Evolutionary conservation across 1,140 invertebrate species (phyloP).

Genomic region (Eumeta japonica): DNA sequence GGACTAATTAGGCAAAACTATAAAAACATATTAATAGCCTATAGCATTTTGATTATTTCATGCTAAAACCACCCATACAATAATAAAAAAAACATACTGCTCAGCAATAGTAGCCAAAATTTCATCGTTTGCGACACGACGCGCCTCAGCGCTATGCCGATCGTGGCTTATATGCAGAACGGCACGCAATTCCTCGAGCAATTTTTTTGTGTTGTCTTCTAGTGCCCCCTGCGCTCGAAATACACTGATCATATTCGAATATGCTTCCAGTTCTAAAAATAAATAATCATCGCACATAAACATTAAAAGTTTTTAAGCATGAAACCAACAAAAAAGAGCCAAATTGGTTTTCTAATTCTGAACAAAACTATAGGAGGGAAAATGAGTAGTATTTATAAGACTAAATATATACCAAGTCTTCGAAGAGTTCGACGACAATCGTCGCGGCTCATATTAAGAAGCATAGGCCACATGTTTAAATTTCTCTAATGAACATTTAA

Average conservation of each 20-base stretch:
- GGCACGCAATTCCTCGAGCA: slow-evolving; percentile 78
- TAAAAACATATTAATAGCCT: no score
- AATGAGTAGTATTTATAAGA: slow-evolving; percentile 53
- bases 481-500: slow-evolving; percentile 27
- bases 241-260: slow-evolving; percentile 82
- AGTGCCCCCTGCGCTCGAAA: slow-evolving; percentile 88
- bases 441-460: slow-evolving; percentile 63
- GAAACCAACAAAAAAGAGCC: not conserved
- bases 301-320: slow-evolving; percentile 11
- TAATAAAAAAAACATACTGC: no score
- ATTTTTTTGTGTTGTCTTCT: slow-evolving; percentile 77
- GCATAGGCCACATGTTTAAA: slow-evolving; percentile 52
- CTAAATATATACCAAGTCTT: slow-evolving; percentile 71
- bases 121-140: slow-evolving; percentile 88
- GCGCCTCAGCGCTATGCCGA: slow-evolving; percentile 85
- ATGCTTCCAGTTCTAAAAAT: slow-evolving; percentile 83
- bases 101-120: slow-evolving; percentile 83
- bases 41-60: no score
- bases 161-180: slow-evolving; percentile 85
- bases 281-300: slow-evolving; percentile 22
- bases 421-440: slow-evolving; percentile 84
- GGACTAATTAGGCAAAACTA: no score
- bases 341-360: not conserved
- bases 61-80: no score
- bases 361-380: slow-evolving; percentile 49